These are phyloP conservation scores for Acanthornis magna DNA, from an alignment of 2,797 vertebrate genomes.

Conservation along the genomic window DNA sequence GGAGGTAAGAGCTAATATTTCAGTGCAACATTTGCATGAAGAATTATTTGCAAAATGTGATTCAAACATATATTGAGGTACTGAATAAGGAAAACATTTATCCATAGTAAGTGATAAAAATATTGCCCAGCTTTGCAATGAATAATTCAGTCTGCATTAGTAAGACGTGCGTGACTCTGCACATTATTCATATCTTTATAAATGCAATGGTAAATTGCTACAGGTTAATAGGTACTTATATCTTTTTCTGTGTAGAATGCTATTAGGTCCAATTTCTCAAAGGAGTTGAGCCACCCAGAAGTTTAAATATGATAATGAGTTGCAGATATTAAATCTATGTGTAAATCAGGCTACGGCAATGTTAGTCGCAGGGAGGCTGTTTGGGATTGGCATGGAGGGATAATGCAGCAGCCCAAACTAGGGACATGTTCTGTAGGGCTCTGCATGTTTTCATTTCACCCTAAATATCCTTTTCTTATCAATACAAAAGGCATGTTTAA, in stretches of 20 bases:
- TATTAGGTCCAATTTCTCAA: neutral
- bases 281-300: slow-evolving; percentile 12
- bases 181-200: slow-evolving; percentile 7
- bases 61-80: neutral
- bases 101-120: slow-evolving; percentile 32
- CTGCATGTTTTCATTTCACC: neutral
- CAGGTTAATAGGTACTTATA: slow-evolving; percentile 28
- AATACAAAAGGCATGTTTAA: neutral
- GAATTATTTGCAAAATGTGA: slow-evolving; percentile 12
- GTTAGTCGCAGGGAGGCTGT: neutral
- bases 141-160: slow-evolving; percentile 51
- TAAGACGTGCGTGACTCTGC: neutral
- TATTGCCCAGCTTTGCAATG: slow-evolving; percentile 11
- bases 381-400: neutral
- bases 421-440: neutral
- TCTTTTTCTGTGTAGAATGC: slow-evolving; percentile 14
- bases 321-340: neutral
- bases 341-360: slow-evolving; percentile 3
- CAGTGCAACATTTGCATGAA: neutral
- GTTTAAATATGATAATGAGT: slow-evolving; percentile 12
- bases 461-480: neutral
- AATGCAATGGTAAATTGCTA: neutral
- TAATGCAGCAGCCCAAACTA: neutral
- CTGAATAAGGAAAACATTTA: slow-evolving; percentile 43
- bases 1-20: slow-evolving; percentile 6